phyloP scores from a whole-genome alignment of 2,113 vertebrate species.

The Potamarius usumacintae region DNA sequence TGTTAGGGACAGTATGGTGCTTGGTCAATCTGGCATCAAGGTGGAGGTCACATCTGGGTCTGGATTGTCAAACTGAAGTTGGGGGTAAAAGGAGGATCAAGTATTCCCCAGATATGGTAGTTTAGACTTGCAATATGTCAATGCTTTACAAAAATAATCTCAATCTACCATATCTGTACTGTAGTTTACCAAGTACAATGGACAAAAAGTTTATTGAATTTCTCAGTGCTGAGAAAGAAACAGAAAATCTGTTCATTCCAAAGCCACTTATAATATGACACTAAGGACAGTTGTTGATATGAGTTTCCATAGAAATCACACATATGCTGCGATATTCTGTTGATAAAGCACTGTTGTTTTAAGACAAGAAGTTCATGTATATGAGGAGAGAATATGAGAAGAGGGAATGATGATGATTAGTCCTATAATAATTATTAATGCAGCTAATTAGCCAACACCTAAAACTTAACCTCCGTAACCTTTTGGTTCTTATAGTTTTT shows the following conservation, averaged over 20 bases:
- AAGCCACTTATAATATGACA: too few species aligned
- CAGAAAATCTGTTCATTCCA: background rate
- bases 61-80: background rate
- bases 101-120: background rate
- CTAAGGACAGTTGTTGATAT: background rate
- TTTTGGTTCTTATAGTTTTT: background rate
- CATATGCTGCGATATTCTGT: background rate
- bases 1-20: background rate
- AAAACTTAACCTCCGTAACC: background rate
- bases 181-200: background rate
- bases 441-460: background rate
- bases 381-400: background rate
- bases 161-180: background rate
- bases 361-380: too few species aligned
- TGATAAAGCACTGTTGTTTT: too few species aligned
- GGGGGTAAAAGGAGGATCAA: background rate
- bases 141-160: background rate
- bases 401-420: background rate
- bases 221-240: background rate
- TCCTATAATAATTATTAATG: too few species aligned
- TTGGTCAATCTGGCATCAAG: background rate
- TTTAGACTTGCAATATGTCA: background rate
- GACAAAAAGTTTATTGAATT: background rate
- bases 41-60: conserved; percentile 18
- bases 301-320: background rate